A percentile compares a stretch with the other conserved stretches of the same genome.
These are phyloP conservation scores for Melospiza melodia DNA, from an alignment of 2,113 vertebrate genomes.

Conservation along the genomic window DNA sequence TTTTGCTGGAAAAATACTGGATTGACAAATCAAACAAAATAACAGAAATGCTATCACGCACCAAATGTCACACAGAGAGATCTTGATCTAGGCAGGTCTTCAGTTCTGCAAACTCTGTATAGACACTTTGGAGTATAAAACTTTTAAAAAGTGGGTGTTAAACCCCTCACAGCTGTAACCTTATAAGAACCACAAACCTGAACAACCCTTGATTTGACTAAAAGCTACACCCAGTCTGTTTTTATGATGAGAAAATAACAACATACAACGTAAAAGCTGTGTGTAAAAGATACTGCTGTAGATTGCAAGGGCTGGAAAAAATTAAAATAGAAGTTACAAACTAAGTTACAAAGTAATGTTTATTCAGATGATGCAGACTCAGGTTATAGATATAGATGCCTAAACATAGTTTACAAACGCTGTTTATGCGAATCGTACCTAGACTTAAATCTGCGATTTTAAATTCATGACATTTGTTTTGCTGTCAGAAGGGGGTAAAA, in stretches of 20 bases:
- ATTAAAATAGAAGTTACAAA: background rate
- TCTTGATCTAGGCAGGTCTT: background rate
- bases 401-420: background rate
- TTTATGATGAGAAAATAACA: background rate
- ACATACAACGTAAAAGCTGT: rapidly evolving
- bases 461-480: background rate
- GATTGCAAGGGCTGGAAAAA: background rate
- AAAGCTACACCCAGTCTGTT: background rate
- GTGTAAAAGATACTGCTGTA: background rate
- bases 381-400: no score
- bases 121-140: background rate
- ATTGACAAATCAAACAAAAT: background rate
- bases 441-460: background rate
- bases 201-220: background rate
- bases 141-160: background rate
- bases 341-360: background rate
- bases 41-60: background rate
- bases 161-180: background rate
- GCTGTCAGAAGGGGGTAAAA: background rate
- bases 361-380: background rate
- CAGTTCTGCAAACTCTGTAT: background rate
- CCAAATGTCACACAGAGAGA: background rate
- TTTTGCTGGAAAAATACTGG: background rate
- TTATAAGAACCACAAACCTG: background rate
- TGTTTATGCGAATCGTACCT: background rate